Percentiles rank a stretch among this genome's conserved stretches.
These are phyloP conservation scores for Chaetogeoica ovagalla DNA, from an alignment of 2,888 invertebrate genomes.

Conservation along the genomic window DNA sequence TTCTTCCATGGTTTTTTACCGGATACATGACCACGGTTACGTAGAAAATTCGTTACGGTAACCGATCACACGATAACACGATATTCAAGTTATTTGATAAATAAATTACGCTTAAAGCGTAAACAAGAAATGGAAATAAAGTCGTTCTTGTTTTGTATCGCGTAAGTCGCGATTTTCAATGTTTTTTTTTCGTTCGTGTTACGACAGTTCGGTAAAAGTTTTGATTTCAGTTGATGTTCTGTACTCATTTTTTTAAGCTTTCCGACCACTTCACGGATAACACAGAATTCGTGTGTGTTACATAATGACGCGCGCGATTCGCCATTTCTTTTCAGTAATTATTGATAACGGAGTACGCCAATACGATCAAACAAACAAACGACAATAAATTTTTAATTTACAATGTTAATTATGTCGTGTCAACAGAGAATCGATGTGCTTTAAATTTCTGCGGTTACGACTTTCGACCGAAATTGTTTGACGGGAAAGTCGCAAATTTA, in stretches of 20 bases:
- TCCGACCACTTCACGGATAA: not conserved
- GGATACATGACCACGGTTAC: too few relatives aligned
- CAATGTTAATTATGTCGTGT: not conserved
- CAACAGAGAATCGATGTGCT: constrained; percentile 13
- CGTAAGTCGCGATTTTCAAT: too few relatives aligned
- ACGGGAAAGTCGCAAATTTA: not conserved
- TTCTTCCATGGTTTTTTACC: too few relatives aligned
- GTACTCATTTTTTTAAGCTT: too few relatives aligned
- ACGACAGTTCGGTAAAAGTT: not conserved
- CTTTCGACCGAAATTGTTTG: not conserved
- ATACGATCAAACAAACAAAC: constrained; percentile 31
- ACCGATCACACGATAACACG: too few relatives aligned
- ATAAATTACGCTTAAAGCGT: too few relatives aligned
- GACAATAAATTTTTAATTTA: not conserved
- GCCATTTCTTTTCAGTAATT: constrained; percentile 6
- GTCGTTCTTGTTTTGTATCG: too few relatives aligned
- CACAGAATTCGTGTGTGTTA: not conserved
- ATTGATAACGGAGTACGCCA: constrained; percentile 33
- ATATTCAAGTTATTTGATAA: too few relatives aligned
- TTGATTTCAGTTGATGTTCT: too few relatives aligned
- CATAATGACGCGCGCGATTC: constrained; percentile 8
- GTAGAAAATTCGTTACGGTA: too few relatives aligned
- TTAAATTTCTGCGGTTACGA: too few relatives aligned
- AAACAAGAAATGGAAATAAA: too few relatives aligned
- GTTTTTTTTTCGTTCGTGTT: not conserved